Evolutionary conservation across 2,797 vertebrate species (phyloP).

Genomic region (Pantherophis vulpinus): DNA sequence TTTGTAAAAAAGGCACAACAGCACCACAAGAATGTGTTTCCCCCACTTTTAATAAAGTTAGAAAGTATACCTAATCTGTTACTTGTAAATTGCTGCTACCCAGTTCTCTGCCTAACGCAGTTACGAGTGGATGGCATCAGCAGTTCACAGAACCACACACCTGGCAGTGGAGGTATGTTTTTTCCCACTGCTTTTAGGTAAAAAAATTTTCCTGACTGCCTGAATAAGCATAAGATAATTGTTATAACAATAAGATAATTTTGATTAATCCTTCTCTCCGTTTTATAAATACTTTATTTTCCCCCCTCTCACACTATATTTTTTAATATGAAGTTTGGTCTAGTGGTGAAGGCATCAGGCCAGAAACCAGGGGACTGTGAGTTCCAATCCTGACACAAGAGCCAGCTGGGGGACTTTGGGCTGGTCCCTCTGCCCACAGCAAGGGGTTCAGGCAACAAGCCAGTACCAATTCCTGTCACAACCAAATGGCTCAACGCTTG

Average conservation of each 20-base stretch:
- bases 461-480: neutral
- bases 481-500: neutral
- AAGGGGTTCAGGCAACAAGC: neutral
- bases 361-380: neutral
- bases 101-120: neutral
- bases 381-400: neutral
- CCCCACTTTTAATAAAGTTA: neutral
- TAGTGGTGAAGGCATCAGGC: neutral
- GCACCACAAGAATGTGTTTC: too few species aligned
- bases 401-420: too few species aligned
- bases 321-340: neutral
- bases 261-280: neutral
- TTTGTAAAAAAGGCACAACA: neutral
- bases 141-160: neutral
- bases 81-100: neutral
- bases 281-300: neutral
- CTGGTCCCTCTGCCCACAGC: too few species aligned
- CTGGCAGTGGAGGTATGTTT: neutral
- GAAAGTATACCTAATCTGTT: neutral
- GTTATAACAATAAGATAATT: neutral
- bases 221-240: neutral
- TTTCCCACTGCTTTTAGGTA: neutral
- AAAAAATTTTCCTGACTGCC: neutral
- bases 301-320: neutral
- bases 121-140: neutral